Conservation (phyloP, 2,797 vertebrate species). For the Parambassis ranga region DNA sequence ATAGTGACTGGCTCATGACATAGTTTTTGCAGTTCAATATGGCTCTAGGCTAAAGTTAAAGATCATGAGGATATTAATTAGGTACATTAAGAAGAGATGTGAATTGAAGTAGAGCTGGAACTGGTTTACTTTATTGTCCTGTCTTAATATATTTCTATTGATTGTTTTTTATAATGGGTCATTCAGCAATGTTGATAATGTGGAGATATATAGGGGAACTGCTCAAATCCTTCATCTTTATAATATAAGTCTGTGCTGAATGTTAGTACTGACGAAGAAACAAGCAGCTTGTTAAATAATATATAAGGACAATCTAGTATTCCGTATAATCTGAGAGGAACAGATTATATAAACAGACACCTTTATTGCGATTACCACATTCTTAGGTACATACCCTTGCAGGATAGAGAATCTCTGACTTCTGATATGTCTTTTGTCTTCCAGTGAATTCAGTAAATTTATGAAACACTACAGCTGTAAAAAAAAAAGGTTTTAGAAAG, state of each 20-base stretch:
- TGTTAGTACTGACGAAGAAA: background rate
- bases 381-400: no score
- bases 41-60: background rate
- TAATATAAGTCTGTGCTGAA: no score
- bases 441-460: background rate
- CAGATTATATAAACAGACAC: background rate
- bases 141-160: background rate
- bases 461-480: conserved; percentile 16
- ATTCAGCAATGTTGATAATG: no score
- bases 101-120: background rate
- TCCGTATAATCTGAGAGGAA: background rate
- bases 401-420: no score
- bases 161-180: background rate
- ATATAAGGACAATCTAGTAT: background rate
- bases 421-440: no score
- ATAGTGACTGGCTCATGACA: background rate
- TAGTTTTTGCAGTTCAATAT: background rate
- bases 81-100: background rate
- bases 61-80: background rate
- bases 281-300: background rate
- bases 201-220: no score
- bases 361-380: no score
- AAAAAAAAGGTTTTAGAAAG: conserved; percentile 11
- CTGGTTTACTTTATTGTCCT: background rate
- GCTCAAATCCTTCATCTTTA: no score